Conservation (phyloP, 1,140 invertebrate genomes). For the Oryctes rhinoceros region DNA sequence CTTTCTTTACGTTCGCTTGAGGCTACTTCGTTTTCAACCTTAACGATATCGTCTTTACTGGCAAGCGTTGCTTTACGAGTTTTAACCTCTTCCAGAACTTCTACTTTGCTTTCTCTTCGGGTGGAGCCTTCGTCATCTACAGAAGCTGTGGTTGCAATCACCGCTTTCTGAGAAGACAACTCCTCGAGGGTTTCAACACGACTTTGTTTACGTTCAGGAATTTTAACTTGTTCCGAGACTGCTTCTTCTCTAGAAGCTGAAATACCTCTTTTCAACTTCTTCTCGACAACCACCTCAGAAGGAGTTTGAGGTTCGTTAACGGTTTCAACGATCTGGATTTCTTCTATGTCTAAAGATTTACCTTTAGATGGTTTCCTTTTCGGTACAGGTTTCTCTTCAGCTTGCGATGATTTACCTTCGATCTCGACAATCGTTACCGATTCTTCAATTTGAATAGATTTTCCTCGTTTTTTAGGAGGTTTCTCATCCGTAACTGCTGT, state of each 20-base stretch:
- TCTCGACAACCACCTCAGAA: conserved; percentile 6
- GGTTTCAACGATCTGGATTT: conserved; percentile 50
- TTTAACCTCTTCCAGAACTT: conserved; percentile 26
- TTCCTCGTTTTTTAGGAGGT: conserved; percentile 41
- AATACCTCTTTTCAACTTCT: conserved; percentile 38
- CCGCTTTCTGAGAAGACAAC: background rate
- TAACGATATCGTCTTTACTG: conserved; percentile 7
- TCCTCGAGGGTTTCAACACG: background rate
- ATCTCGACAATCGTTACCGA: background rate
- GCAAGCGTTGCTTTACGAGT: conserved; percentile 8
- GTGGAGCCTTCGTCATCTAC: conserved; percentile 12
- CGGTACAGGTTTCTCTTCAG: background rate
- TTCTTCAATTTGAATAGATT: conserved; percentile 53
- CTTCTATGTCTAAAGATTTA: conserved; percentile 51
- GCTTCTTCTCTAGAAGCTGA: conserved; percentile 48
- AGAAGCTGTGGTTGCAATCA: background rate
- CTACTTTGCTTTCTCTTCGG: conserved; percentile 25
- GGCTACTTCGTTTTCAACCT: background rate
- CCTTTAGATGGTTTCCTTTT: conserved; percentile 43
- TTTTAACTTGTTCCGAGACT: conserved; percentile 33
- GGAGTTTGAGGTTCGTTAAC: conserved; percentile 43
- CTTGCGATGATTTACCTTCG: background rate
- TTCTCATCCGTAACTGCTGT: background rate
- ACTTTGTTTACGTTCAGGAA: background rate
- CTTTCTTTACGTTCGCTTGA: conserved; percentile 36